Percentiles rank a stretch among this genome's conserved stretches.
Evolutionary conservation across 2,113 vertebrate species (phyloP).

Genomic region (Paratilapia polleni): DNA sequence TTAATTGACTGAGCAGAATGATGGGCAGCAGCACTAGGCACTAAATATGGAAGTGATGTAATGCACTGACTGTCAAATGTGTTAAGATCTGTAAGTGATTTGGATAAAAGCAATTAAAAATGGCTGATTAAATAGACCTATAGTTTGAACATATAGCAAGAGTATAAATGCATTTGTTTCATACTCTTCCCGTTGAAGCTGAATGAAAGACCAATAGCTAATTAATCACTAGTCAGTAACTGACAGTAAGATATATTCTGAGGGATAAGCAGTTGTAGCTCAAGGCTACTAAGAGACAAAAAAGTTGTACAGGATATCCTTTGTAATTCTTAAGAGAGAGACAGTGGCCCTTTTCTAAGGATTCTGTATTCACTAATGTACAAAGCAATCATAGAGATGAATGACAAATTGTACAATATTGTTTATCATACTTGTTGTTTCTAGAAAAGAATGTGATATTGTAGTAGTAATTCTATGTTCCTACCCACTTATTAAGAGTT

Average conservation of each 20-base stretch:
- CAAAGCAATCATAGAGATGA: not conserved
- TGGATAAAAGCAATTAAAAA: slow-evolving; percentile 27
- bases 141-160: slow-evolving; percentile 22
- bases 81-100: slow-evolving; percentile 33
- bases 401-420: slow-evolving; percentile 3
- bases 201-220: slow-evolving; percentile 34
- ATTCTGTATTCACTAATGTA: not conserved
- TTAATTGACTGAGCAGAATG: not conserved
- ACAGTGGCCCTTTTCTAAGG: not conserved
- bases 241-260: slow-evolving; percentile 60
- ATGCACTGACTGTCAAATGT: not conserved
- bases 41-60: not conserved
- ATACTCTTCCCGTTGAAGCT: not conserved
- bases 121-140: slow-evolving; percentile 39
- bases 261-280: slow-evolving; percentile 10
- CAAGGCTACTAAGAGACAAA: slow-evolving; percentile 12
- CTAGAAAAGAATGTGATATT: not conserved
- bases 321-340: not conserved
- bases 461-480: not conserved
- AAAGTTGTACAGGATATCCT: not conserved
- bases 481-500: not conserved
- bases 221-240: slow-evolving; percentile 72
- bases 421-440: not conserved
- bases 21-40: not conserved
- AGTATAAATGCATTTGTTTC: slow-evolving; percentile 1